Evolutionary conservation across 2,113 vertebrate genomes (phyloP).

Genomic region (Oreotrochilus melanogaster): DNA sequence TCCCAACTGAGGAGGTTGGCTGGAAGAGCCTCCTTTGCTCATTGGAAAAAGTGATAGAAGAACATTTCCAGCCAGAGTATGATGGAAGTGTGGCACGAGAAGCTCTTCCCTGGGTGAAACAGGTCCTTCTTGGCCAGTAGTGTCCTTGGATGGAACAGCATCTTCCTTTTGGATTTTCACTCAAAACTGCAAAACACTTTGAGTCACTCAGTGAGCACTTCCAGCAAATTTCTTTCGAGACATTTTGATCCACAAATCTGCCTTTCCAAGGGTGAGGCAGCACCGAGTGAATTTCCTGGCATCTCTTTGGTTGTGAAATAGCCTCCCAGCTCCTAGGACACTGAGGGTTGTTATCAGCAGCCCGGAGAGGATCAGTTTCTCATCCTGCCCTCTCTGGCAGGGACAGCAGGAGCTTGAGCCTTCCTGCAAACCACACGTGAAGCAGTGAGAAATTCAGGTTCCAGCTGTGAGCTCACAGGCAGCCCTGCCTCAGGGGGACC

Average conservation of each 20-base stretch:
- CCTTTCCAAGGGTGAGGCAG: neutral
- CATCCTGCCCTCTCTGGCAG: neutral
- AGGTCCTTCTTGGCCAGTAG: neutral
- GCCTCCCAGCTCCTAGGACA: neutral
- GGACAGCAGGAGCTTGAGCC: neutral
- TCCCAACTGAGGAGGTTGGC: neutral
- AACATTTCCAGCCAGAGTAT: neutral
- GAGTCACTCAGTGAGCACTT: neutral
- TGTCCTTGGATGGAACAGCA: neutral
- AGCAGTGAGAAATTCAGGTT: neutral
- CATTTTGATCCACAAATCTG: neutral
- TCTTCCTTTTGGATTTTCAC: neutral
- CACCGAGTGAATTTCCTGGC: neutral
- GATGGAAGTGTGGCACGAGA: fast-evolving
- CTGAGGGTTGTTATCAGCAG: neutral
- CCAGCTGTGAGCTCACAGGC: neutral
- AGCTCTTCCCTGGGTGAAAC: neutral
- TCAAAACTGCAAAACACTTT: neutral
- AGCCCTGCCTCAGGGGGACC: neutral
- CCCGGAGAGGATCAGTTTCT: neutral
- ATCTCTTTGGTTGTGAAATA: neutral
- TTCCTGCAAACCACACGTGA: neutral
- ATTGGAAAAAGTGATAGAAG: neutral
- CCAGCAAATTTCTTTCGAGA: neutral
- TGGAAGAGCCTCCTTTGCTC: neutral